Evolutionary conservation across 1,140 invertebrate genomes (phyloP).

Genomic region (Drosophila repletoides): DNA sequence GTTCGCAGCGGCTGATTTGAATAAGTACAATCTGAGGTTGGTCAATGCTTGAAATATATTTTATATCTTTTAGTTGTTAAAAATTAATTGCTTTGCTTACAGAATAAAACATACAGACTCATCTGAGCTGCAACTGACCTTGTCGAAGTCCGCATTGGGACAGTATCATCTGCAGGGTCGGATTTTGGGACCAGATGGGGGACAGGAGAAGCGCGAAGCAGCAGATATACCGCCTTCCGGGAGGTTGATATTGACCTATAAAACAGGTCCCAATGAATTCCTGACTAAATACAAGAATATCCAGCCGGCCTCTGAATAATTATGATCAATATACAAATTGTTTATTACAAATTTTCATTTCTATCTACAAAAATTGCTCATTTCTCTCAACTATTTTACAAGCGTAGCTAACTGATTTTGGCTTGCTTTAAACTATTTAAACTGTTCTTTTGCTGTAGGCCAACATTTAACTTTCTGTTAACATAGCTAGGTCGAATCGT

Average conservation of each 20-base stretch:
- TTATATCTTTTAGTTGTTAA: not conserved
- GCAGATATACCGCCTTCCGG: not conserved
- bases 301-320: too few relatives aligned
- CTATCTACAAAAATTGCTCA: too few relatives aligned
- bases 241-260: not conserved
- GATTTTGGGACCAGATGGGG: not conserved
- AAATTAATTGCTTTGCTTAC: not conserved
- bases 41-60: not conserved
- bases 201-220: too few relatives aligned
- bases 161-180: not conserved
- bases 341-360: not conserved
- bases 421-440: conserved; percentile 1
- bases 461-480: conserved; percentile 60
- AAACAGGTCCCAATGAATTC: too few relatives aligned
- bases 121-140: not conserved
- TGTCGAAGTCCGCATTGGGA: not conserved
- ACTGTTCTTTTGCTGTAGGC: too few relatives aligned
- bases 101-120: not conserved
- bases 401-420: conserved; percentile 3
- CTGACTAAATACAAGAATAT: too few relatives aligned
- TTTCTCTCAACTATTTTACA: too few relatives aligned
- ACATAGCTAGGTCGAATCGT: conserved; percentile 55
- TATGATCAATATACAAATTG: too few relatives aligned
- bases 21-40: conserved; percentile 1
- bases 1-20: not conserved